phyloP scores from a whole-genome alignment of 1,140 invertebrate species.

The Lordiphosa collinella region DNA sequence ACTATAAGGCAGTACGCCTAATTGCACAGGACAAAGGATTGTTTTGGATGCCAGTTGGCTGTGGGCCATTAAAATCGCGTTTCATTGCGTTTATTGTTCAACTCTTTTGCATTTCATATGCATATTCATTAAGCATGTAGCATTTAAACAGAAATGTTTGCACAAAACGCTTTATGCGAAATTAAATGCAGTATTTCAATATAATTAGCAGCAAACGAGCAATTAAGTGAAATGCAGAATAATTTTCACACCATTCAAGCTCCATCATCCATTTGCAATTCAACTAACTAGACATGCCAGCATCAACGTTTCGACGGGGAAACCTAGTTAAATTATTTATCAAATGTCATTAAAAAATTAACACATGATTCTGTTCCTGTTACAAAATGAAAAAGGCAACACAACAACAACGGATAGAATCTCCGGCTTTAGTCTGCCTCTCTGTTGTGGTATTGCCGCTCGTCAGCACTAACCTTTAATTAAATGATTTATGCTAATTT shows the following conservation, averaged over 20 bases:
- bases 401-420: slow-evolving; percentile 9
- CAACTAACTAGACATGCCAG: not conserved
- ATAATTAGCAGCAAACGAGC: slow-evolving; percentile 4
- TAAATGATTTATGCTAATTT: slow-evolving; percentile 78
- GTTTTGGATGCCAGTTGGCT: not conserved
- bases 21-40: slow-evolving; percentile 20
- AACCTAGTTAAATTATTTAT: slow-evolving; percentile 53
- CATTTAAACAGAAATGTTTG: slow-evolving; percentile 25
- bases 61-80: not conserved
- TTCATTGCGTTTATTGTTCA: not conserved
- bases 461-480: slow-evolving; percentile 66
- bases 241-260: not conserved
- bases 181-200: slow-evolving; percentile 27
- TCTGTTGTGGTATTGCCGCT: slow-evolving; percentile 3
- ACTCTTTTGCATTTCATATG: slow-evolving; percentile 11
- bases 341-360: slow-evolving; percentile 70
- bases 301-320: not conserved
- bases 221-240: slow-evolving; percentile 15
- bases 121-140: slow-evolving; percentile 6
- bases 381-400: not conserved
- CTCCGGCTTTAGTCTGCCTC: not conserved
- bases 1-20: slow-evolving; percentile 12
- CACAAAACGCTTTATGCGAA: slow-evolving; percentile 12
- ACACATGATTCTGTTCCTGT: slow-evolving; percentile 50
- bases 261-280: not conserved